A percentile compares a stretch with the other conserved stretches of the same genome.
Evolutionary conservation across 2,797 vertebrate genomes (phyloP).

Genomic region (Clamator glandarius): DNA sequence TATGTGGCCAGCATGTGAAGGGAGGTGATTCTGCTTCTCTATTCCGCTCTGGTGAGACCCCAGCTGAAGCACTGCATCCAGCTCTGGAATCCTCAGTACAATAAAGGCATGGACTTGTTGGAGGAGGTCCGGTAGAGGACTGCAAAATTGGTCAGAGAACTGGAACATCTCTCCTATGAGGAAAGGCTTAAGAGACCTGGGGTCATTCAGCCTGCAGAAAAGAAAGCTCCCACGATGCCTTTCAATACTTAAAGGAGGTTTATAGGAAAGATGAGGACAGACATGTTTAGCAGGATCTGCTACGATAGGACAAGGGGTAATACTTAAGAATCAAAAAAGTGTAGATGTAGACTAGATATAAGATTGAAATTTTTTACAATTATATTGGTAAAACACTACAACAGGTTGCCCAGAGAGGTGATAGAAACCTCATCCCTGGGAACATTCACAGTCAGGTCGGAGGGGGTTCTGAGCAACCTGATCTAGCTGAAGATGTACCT

Average conservation of each 20-base stretch:
- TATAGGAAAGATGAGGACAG: not conserved
- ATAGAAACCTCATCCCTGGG: fast-evolving
- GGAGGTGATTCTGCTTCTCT: not conserved
- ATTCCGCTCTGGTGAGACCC: not conserved
- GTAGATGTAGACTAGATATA: not conserved
- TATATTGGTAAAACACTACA: not conserved
- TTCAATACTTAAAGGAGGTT: not conserved
- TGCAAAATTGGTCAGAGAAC: too few species aligned
- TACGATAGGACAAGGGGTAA: fast-evolving
- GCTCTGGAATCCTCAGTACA: not conserved
- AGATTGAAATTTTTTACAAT: not conserved
- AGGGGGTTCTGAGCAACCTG: not conserved
- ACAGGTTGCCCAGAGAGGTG: not conserved
- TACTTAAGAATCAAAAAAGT: not conserved
- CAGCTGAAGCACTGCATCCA: not conserved
- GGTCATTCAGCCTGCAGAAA: not conserved
- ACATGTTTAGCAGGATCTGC: not conserved
- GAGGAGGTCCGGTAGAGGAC: fast-evolving
- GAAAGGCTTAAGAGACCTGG: not conserved
- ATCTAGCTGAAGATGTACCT: not conserved
- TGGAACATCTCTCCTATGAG: fast-evolving
- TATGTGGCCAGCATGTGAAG: not conserved
- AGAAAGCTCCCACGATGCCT: fast-evolving
- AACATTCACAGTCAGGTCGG: not conserved
- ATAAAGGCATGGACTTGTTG: not conserved